Percentiles rank a stretch among this genome's conserved stretches.
Conservation (phyloP, 2,888 invertebrate species). For the Drosophila kambysellisi region DNA sequence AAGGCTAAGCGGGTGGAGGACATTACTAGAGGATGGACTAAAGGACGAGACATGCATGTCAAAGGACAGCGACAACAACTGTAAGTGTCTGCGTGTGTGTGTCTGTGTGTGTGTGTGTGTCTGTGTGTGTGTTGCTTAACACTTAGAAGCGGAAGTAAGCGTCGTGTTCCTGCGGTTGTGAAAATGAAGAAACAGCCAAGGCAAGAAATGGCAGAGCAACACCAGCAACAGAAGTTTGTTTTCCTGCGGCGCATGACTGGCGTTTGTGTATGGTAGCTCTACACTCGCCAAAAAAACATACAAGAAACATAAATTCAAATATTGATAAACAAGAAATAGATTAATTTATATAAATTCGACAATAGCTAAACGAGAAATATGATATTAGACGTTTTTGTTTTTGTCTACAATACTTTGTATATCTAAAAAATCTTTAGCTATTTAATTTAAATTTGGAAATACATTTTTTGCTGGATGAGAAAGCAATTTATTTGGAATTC, state of each 20-base stretch:
- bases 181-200: constrained; percentile 35
- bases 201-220: constrained; percentile 24
- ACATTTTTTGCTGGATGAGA: background rate
- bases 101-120: constrained; percentile 22
- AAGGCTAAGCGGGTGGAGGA: constrained; percentile 22
- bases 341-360: background rate
- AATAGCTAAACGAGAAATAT: background rate
- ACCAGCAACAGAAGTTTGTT: constrained; percentile 68
- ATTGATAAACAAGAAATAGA: background rate
- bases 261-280: constrained; percentile 59
- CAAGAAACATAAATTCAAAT: background rate
- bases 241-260: constrained; percentile 77
- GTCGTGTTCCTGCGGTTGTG: constrained; percentile 68
- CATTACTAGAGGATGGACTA: constrained; percentile 37
- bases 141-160: constrained; percentile 80
- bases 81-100: constrained; percentile 12
- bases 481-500: background rate
- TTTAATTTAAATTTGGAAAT: background rate
- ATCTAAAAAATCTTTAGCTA: background rate
- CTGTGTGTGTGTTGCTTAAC: constrained; percentile 68
- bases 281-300: background rate
- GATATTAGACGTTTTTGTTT: background rate
- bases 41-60: constrained; percentile 77
- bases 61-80: constrained; percentile 65
- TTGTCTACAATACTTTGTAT: background rate